These are phyloP conservation scores for Andrena hattorfiana DNA, from an alignment of 2,888 invertebrate species.

Conservation along the genomic window DNA sequence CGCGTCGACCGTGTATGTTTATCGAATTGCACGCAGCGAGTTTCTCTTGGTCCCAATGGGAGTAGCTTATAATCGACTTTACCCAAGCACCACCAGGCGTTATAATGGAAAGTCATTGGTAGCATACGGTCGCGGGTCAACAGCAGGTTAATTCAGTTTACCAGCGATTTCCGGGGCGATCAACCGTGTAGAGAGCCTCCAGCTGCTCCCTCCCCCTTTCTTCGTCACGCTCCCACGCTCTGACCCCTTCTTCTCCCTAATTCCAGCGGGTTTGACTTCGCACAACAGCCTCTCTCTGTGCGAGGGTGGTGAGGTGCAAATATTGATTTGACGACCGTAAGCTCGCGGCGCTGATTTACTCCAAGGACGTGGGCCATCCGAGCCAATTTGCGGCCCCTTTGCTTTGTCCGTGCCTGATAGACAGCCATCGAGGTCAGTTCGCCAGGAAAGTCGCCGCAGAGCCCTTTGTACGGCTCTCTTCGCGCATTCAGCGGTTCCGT, in stretches of 20 bases:
- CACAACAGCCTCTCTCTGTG: slow-evolving; percentile 47
- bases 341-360: slow-evolving; percentile 72
- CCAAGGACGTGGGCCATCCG: slow-evolving; percentile 60
- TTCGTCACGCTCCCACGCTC: slow-evolving; percentile 15
- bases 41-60: slow-evolving; percentile 20
- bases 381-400: slow-evolving; percentile 73
- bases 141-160: slow-evolving; percentile 80
- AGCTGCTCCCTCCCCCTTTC: not conserved
- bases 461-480: slow-evolving; percentile 46
- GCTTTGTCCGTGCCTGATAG: slow-evolving; percentile 62
- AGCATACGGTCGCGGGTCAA: slow-evolving; percentile 77
- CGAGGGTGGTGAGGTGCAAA: slow-evolving; percentile 72
- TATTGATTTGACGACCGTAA: slow-evolving; percentile 78
- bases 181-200: slow-evolving; percentile 44
- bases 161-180: slow-evolving; percentile 74
- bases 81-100: slow-evolving; percentile 38
- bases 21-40: slow-evolving; percentile 28
- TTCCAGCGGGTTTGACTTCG: slow-evolving; percentile 64
- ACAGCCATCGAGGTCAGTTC: slow-evolving; percentile 49
- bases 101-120: slow-evolving; percentile 80
- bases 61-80: slow-evolving; percentile 70
- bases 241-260: slow-evolving; percentile 61
- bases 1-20: slow-evolving; percentile 31
- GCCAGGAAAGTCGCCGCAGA: slow-evolving; percentile 41
- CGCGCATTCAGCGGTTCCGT: slow-evolving; percentile 38